Conservation (phyloP, 2,113 vertebrate species). For the Copsychus sechellarum region DNA sequence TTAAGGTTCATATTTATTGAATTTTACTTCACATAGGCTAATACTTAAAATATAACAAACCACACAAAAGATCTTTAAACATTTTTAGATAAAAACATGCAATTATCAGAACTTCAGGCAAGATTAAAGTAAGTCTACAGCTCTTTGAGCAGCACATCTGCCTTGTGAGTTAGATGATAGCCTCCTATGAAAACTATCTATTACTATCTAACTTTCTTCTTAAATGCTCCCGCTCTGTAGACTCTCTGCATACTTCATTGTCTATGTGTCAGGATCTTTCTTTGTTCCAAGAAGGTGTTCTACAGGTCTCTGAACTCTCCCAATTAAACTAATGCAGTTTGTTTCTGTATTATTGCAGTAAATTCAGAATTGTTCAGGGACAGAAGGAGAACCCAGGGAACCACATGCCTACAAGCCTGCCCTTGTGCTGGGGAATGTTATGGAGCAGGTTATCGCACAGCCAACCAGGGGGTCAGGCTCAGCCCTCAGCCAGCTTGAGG, state of each 20-base stretch:
- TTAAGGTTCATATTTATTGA: neutral
- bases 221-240: neutral
- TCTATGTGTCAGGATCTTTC: neutral
- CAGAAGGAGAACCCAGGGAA: neutral
- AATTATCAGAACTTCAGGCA: neutral
- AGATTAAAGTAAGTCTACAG: neutral
- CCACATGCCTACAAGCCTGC: neutral
- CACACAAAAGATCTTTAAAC: neutral
- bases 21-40: neutral
- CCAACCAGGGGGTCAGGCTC: neutral
- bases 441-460: neutral
- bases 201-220: neutral
- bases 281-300: neutral
- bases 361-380: neutral
- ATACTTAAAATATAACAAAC: neutral
- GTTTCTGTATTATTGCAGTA: neutral
- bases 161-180: neutral
- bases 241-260: neutral
- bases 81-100: neutral
- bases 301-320: neutral
- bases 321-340: neutral
- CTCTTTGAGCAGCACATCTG: neutral
- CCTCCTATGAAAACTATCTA: neutral
- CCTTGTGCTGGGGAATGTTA: rapidly evolving
- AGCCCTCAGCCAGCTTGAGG: neutral